Base-by-base conservation (phyloP, 2,797 vertebrate genomes). In the Pteronotus mesoamericanus region DNA sequence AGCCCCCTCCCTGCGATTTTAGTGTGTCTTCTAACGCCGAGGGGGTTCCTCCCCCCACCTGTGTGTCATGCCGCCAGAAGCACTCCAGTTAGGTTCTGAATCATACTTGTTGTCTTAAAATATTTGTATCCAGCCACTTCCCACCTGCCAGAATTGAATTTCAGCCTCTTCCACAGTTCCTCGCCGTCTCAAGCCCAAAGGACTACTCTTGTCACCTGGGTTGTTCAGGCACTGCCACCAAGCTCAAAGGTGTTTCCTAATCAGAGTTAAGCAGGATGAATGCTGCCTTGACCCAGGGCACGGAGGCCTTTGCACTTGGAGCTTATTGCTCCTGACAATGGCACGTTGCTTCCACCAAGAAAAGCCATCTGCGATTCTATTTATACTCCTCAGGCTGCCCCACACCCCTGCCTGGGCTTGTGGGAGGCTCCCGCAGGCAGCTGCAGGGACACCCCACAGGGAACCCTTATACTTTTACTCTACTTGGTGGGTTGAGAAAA, bases 71-170 rank as follows among this genome's bases (percentile, higher is more conserved):
- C 95, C 9, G 0, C 88, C 53, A 4, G 71, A 79, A 95, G 71
- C 83, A 90, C 93, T 96, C 95, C 95, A 83, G 66, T 95, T 96
- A 96, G 88, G 69, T 94, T 91, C 90, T 96, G 94, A 95, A 78
- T 97, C 96, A 91, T 82, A 87, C 96, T 96, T 96, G 95, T 97
- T 96, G 94, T 94, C 89, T 97, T 97, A 68, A 97, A 97, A 97
- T 96, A 97, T 97, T 97, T 97, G 96, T 97, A 97, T 88, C 83
- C 95, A 94, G 61, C 86, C 48, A 85, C 96, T 96, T 96, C 94
- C 95, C 97, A 97, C 96, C 96, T 90, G 72, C 94, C 77, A 69
- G 83, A 53, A 94, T 26, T 71, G 90, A 86, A 92, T 94, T 69
- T 75, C 64, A 91, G 66, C 79, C 66, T 86, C 89, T 88, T 88